phyloP scores from a whole-genome alignment of 2,888 invertebrate genomes.

The Lepidonotus clava region DNA sequence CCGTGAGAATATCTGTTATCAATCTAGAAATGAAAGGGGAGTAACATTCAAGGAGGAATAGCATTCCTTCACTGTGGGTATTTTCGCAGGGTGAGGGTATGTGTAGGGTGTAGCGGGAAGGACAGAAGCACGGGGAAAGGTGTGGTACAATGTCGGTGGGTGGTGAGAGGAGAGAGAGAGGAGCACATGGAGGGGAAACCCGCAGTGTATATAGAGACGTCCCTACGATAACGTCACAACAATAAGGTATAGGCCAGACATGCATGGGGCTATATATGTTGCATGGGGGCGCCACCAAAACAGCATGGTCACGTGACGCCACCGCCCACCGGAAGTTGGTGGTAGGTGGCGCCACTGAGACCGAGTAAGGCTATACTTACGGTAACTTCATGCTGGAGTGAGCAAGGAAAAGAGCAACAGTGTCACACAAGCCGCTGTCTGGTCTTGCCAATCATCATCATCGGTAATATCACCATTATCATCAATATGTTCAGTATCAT shows the following conservation, averaged over 20 bases:
- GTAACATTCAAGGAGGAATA: background rate
- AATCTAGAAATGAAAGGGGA: background rate
- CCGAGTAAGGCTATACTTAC: slow-evolving; percentile 43
- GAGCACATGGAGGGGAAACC: too few relatives aligned
- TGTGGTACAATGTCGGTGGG: too few relatives aligned
- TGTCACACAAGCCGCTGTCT: slow-evolving; percentile 33
- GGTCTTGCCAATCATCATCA: background rate
- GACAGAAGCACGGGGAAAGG: too few relatives aligned
- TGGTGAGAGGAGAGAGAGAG: too few relatives aligned
- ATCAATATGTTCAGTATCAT: too few relatives aligned
- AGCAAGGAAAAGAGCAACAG: slow-evolving; percentile 41
- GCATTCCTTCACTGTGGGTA: background rate
- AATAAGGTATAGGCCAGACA: background rate
- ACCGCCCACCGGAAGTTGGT: background rate
- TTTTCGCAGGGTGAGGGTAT: too few relatives aligned
- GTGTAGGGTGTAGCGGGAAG: too few relatives aligned
- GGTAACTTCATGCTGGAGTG: slow-evolving; percentile 49
- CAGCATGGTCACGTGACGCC: slow-evolving; percentile 13
- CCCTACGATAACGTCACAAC: slow-evolving; percentile 13
- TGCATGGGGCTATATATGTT: slow-evolving; percentile 13
- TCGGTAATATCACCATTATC: too few relatives aligned
- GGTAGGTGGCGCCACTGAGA: slow-evolving; percentile 19
- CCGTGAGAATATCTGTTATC: background rate
- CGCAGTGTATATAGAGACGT: too few relatives aligned
- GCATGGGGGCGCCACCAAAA: slow-evolving; percentile 33